A percentile compares a stretch with the other conserved stretches of the same genome.
Conservation (phyloP, 92 coral and sea anemone species). For the Pocillopora meandrina region DNA sequence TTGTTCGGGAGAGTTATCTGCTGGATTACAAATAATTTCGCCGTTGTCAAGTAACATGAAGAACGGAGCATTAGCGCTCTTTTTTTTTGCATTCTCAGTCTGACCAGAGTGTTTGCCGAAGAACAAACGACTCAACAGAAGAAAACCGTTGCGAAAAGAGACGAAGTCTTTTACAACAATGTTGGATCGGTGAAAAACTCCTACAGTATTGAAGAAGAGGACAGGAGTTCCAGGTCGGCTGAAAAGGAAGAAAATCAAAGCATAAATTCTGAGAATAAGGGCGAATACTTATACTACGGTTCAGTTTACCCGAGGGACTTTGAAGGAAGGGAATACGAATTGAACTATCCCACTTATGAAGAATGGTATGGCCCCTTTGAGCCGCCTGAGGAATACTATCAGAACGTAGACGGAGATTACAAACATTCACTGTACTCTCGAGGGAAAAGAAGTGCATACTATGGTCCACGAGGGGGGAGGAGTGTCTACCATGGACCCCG, state of each 20-base stretch:
- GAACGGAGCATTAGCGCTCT: neutral
- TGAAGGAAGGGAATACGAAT: constrained; percentile 12
- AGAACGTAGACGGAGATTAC: constrained; percentile 3
- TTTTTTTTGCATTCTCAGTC: neutral
- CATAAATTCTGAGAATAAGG: neutral
- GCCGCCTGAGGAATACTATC: constrained; percentile 34
- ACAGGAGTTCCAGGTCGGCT: constrained; percentile 43
- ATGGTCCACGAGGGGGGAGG: constrained; percentile 45
- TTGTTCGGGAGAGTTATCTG: neutral
- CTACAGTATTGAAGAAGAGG: constrained; percentile 56
- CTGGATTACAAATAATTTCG: neutral
- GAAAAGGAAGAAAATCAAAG: constrained; percentile 31
- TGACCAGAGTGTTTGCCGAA: constrained; percentile 10
- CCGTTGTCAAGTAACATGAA: constrained; percentile 1
- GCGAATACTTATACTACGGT: constrained; percentile 37
- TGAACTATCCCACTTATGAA: constrained; percentile 22
- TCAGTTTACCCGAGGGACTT: constrained; percentile 40
- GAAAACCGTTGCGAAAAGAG: constrained; percentile 41
- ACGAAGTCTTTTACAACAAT: constrained; percentile 37
- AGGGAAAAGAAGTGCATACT: constrained; percentile 27
- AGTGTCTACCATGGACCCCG: constrained; percentile 8
- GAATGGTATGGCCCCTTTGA: constrained; percentile 43
- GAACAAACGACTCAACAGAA: constrained; percentile 14
- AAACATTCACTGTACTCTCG: constrained; percentile 26
- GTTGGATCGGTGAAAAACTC: constrained; percentile 48